These are phyloP conservation scores for Cyprinodon diabolis DNA, from an alignment of 2,797 vertebrate genomes.

Conservation along the genomic window DNA sequence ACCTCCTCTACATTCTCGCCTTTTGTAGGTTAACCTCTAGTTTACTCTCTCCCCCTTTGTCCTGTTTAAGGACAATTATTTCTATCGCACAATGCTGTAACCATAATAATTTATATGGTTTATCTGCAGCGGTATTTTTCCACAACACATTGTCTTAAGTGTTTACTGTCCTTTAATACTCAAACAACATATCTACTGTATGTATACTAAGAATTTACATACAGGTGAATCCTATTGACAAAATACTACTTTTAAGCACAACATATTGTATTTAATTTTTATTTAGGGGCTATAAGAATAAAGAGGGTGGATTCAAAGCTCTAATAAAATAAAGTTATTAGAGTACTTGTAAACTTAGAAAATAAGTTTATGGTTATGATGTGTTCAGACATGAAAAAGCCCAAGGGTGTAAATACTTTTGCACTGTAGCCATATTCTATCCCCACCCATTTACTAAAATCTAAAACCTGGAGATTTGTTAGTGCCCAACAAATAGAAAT, in stretches of 20 bases:
- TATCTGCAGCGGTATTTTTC: no score
- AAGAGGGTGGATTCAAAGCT: neutral
- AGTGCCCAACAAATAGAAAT: slow-evolving; percentile 61
- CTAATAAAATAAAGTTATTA: neutral
- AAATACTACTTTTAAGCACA: neutral
- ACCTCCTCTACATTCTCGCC: no score
- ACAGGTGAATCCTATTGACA: neutral
- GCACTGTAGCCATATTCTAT: slow-evolving; percentile 8
- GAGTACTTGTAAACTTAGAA: no score
- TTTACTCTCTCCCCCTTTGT: neutral
- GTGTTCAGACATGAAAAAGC: neutral
- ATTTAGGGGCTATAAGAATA: neutral
- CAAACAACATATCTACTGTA: neutral
- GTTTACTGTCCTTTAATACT: neutral
- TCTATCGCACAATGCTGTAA: no score
- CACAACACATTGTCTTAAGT: no score
- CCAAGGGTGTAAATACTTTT: neutral
- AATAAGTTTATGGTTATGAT: neutral
- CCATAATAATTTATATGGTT: no score
- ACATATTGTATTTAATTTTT: neutral
- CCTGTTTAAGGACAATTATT: neutral
- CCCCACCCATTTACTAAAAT: slow-evolving; percentile 18
- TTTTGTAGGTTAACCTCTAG: no score
- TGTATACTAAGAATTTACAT: neutral
- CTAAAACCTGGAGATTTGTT: slow-evolving; percentile 43